phyloP scores from a whole-genome alignment of 2,797 vertebrate genomes.

The Australoheros facetus region DNA sequence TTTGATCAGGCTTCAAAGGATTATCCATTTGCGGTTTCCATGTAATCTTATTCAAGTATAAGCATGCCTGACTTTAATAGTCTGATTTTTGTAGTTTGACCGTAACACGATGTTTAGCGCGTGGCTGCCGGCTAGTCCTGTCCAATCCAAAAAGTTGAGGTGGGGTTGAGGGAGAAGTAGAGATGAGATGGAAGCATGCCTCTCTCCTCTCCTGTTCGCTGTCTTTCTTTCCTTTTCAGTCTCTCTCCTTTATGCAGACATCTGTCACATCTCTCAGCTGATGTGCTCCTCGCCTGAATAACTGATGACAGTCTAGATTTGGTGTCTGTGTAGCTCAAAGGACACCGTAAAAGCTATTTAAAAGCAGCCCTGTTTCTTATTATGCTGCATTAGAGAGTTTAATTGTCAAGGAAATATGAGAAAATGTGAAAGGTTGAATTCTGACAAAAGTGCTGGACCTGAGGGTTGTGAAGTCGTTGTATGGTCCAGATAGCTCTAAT shows the following conservation, averaged over 20 bases:
- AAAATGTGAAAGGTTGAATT: not conserved
- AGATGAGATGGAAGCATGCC: constrained; percentile 1
- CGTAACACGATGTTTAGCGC: constrained; percentile 18
- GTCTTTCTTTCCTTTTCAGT: constrained; percentile 10
- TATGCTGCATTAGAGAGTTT: not conserved
- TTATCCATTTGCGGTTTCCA: constrained; percentile 49
- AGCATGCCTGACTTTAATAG: constrained; percentile 46
- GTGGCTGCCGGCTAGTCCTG: constrained; percentile 23
- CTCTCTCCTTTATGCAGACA: constrained; percentile 37
- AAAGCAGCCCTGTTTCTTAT: constrained; percentile 20
- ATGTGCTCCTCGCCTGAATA: constrained; percentile 53
- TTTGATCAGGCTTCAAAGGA: constrained; percentile 72
- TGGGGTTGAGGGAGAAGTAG: constrained; percentile 12
- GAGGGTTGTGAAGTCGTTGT: not conserved
- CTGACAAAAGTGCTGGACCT: not conserved
- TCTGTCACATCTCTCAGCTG: constrained; percentile 50
- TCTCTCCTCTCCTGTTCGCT: constrained; percentile 15
- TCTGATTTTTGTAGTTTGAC: constrained; percentile 40
- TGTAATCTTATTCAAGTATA: constrained; percentile 58
- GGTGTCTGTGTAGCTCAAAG: constrained; percentile 23
- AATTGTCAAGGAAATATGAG: not conserved
- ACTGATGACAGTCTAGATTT: constrained; percentile 47
- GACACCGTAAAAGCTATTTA: constrained; percentile 37
- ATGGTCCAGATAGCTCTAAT: not conserved
- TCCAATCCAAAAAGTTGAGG: constrained; percentile 30